phyloP scores from a whole-genome alignment of 2,888 invertebrate genomes.

The Orthonevra nobilis region DNA sequence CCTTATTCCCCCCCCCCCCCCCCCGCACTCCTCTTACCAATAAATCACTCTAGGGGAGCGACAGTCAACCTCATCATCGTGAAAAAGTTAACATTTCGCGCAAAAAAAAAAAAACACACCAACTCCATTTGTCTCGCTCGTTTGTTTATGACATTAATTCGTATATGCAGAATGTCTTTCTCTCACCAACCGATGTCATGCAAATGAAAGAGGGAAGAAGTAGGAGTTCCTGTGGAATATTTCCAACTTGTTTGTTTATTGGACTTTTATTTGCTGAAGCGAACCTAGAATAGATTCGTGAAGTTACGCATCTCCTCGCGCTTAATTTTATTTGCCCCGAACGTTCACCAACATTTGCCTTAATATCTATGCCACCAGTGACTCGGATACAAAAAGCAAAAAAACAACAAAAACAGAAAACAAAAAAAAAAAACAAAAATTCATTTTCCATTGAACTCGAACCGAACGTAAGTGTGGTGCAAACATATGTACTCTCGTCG shows the following conservation, averaged over 20 bases:
- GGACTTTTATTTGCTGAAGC: slow-evolving; percentile 41
- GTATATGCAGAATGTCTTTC: neutral
- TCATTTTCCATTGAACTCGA: neutral
- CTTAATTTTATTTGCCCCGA: slow-evolving; percentile 10
- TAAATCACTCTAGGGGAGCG: too few relatives aligned
- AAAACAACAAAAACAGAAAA: neutral
- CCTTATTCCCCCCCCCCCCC: too few relatives aligned
- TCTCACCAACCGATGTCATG: too few relatives aligned
- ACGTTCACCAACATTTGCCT: slow-evolving; percentile 1
- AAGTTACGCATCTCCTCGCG: slow-evolving; percentile 22
- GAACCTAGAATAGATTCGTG: slow-evolving; percentile 28
- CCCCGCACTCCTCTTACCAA: too few relatives aligned
- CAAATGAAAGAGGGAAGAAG: neutral
- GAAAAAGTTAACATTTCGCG: too few relatives aligned
- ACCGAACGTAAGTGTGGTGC: too few relatives aligned
- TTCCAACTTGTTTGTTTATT: slow-evolving; percentile 54
- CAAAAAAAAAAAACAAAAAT: neutral
- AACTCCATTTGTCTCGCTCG: slow-evolving; percentile 8
- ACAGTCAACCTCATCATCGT: too few relatives aligned
- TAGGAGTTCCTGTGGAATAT: slow-evolving; percentile 39
- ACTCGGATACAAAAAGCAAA: neutral
- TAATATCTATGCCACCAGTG: neutral
- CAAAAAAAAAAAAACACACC: too few relatives aligned
- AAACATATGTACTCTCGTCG: neutral
- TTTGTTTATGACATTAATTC: too few relatives aligned